Evolutionary conservation across 2,797 vertebrate genomes (phyloP).

Genomic region (Xyrichtys novacula): DNA sequence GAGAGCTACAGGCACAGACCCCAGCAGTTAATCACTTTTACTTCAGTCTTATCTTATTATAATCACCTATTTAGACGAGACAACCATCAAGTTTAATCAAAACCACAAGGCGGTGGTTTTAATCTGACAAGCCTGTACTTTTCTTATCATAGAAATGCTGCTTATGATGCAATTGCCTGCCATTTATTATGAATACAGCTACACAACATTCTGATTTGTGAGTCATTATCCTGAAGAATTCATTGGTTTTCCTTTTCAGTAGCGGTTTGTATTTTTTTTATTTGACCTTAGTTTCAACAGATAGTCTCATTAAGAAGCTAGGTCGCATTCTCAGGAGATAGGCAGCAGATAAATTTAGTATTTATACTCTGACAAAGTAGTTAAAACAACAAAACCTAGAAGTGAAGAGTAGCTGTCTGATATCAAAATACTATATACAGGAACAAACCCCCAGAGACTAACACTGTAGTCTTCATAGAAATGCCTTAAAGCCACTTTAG

Average conservation of each 20-base stretch:
- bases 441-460: background rate
- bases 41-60: constrained; percentile 11
- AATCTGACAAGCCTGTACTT: constrained; percentile 38
- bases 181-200: constrained; percentile 27
- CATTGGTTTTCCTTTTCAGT: constrained; percentile 25
- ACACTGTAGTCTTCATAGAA: background rate
- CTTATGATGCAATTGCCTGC: constrained; percentile 39
- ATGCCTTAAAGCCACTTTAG: background rate
- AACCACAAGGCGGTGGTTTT: constrained; percentile 1
- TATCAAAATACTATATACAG: background rate
- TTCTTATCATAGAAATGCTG: constrained; percentile 16
- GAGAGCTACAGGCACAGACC: background rate
- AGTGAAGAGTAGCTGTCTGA: background rate
- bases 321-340: background rate
- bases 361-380: background rate
- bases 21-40: constrained; percentile 3
- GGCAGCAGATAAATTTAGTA: background rate
- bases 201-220: constrained; percentile 2
- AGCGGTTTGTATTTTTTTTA: background rate
- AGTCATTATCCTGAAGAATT: constrained; percentile 13
- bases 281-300: background rate
- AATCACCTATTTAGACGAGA: constrained; percentile 32
- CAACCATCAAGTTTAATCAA: constrained; percentile 35
- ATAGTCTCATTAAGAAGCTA: background rate
- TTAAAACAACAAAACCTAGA: background rate